phyloP scores from a whole-genome alignment of 1,140 invertebrate species.

The Aphaenogaster floridana region DNA sequence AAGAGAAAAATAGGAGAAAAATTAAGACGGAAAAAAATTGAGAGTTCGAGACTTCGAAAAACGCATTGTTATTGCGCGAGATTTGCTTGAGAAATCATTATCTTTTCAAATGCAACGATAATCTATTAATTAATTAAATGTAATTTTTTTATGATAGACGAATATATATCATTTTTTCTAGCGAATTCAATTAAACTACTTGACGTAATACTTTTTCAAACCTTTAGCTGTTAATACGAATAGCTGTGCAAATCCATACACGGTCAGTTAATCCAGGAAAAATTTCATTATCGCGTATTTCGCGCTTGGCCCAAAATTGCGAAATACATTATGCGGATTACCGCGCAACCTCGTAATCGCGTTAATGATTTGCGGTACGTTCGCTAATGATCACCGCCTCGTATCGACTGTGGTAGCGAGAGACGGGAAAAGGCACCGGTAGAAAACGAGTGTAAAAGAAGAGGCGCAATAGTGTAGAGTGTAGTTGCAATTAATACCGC shows the following conservation, averaged over 20 bases:
- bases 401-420: constrained; percentile 22
- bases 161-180: not conserved
- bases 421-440: not conserved
- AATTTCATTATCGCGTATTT: constrained; percentile 60
- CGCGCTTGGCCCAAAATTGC: constrained; percentile 46
- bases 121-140: not conserved
- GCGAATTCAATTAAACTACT: not conserved
- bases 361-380: constrained; percentile 76
- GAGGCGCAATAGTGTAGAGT: not conserved
- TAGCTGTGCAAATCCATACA: not conserved
- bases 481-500: constrained; percentile 63
- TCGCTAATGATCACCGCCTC: constrained; percentile 74
- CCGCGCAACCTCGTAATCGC: constrained; percentile 70
- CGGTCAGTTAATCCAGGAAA: constrained; percentile 51
- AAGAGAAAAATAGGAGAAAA: not conserved
- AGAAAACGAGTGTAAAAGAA: constrained; percentile 1
- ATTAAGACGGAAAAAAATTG: not conserved
- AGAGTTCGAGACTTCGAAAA: not conserved
- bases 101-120: not conserved
- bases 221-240: not conserved
- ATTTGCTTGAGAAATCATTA: not conserved
- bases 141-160: not conserved
- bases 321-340: constrained; percentile 66
- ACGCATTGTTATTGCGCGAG: not conserved
- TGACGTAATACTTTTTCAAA: constrained; percentile 8